Evolutionary conservation across 2,888 invertebrate genomes (phyloP), one percentile per base, ranked within the genome.

Genomic region (Meta bourneti): DNA sequence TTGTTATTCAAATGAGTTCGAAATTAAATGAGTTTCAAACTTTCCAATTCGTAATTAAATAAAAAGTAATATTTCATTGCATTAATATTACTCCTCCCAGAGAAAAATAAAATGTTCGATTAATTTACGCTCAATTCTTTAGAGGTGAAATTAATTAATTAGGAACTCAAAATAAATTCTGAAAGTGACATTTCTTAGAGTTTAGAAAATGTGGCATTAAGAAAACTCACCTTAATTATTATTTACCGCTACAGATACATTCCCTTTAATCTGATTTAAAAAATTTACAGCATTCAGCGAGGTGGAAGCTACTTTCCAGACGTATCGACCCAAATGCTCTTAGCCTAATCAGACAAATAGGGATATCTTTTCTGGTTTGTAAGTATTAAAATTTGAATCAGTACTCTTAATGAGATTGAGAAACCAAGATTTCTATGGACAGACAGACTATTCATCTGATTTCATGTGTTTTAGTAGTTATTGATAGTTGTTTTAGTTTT

Each of bases 1-100:
- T 78, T 78, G 19, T 78, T 52, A 78, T 78, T 78, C 19, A 78
- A 78, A 78, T 78, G 51, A 51, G 51, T 51, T 77, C n/a, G 51
- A 52, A 52, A 77, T 49, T 19, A 52, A 78, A 20, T 6, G 52
- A 78, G 20, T 19, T 78, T 51, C 51, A 19, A 78, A 78, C 52
- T 78, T 78, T 20, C 78, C n/a, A 52, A 78, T 19, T 8, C 78
- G 9, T 19, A 78, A 54, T 52, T 20, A 52, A 78, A 78, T 52
- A 54, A 54, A 74, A 49, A 77, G 52, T 52, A n/a, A 52, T 78
- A 19, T 52, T 78, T 19, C 52, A n/a, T 54, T 19, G 52, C 20
- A 75, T 75, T 9, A 20, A 52, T 16, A 61, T 61, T 61, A 61
- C 11, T 16, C 61, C 61, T 61, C 61, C 61, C 8, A 11, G 13